Base-by-base conservation (phyloP, 2,888 invertebrate species). In the Hanleya hanleyi region DNA sequence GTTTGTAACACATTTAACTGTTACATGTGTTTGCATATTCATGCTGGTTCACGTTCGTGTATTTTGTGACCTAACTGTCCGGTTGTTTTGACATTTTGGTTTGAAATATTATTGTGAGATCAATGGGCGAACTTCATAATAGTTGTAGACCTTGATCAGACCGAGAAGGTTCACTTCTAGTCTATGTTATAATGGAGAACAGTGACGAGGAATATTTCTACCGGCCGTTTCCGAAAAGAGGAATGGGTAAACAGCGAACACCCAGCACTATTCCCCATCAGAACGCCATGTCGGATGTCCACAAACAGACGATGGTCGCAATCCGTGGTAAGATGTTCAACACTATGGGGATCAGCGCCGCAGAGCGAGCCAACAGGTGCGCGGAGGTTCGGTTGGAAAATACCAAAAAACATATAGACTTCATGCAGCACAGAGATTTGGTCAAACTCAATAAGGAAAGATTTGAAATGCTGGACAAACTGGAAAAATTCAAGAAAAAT, bases 391-490 rank as follows among this genome's bases (percentile, higher is more conserved):
- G 57, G 57, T 26, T 57, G 29, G 12, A 15, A 4, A 57, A 57
- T 32, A 57, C 57, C 5, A 57, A 57, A 32, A 57, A 57, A 57
- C 57, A 57, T 26, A 57, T 57, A 15, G 57, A 57, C 57, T 57
- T 57, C 26, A 57, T 57, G 57, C 57, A 57, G 26, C 57, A 57
- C 32, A 15, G 22, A 57, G 57, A 57, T 32, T 32, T 57, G 26
- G 57, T 57, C 26, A 1, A 32, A 15, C 57, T 57, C 57, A 57
- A 57, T 15, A 22, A 32, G 9, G 57, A 57, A 26, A 4, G 32
- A 26, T 15, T 57, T 12, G 57, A 57, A 57, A 57, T 57, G 57
- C 22, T 57, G 5, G 57, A 57, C 32, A 57, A 32, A 26, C 29
- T 57, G 57, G 57, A 57, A 32, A 57, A 57, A 29, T 57, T 57